Percentiles rank a stretch among this genome's conserved stretches.
Conservation (phyloP, 1,140 invertebrate species). For the Campoletis sonorensis region DNA sequence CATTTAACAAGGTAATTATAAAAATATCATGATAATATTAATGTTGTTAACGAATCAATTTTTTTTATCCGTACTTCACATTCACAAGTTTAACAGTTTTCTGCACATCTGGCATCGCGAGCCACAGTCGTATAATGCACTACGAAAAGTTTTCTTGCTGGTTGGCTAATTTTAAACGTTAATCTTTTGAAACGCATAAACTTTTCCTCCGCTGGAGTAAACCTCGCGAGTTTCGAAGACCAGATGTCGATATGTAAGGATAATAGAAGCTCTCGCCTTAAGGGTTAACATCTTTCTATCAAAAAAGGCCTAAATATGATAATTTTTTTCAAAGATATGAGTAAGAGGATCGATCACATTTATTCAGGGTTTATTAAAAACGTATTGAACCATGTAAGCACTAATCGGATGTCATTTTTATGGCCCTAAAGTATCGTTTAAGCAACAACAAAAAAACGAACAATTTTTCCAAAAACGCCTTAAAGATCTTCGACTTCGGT, state of each 20-base stretch:
- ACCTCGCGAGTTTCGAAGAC: neutral
- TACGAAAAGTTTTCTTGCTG: neutral
- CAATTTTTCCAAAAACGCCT: too few relatives aligned
- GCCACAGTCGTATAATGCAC: neutral
- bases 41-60: neutral
- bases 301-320: too few relatives aligned
- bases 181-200: neutral
- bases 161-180: conserved; percentile 11
- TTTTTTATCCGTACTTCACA: neutral
- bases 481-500: too few relatives aligned
- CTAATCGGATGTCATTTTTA: too few relatives aligned
- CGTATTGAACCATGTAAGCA: too few relatives aligned
- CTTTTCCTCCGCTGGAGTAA: neutral
- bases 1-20: conserved; percentile 6
- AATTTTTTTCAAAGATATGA: neutral
- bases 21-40: neutral
- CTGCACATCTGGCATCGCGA: neutral
- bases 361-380: too few relatives aligned
- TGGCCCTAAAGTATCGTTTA: too few relatives aligned
- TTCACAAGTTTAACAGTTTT: neutral
- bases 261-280: neutral
- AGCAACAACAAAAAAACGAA: too few relatives aligned
- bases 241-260: neutral
- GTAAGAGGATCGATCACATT: too few relatives aligned
- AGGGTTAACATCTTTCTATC: too few relatives aligned